Evolutionary conservation across 2,113 vertebrate genomes (phyloP).

Genomic region (Zingel zingel): DNA sequence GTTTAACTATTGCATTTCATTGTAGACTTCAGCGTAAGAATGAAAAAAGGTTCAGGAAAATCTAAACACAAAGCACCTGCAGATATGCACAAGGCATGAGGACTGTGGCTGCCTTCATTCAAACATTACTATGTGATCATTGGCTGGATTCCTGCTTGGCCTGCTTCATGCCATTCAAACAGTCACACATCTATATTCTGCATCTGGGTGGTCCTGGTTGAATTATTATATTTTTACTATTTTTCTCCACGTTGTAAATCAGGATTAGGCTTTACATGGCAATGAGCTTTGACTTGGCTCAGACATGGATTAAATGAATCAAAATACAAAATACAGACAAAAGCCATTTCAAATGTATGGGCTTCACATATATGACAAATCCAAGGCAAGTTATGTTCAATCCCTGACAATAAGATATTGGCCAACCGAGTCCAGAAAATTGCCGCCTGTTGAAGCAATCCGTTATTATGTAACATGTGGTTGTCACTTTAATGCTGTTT

Average conservation of each 20-base stretch:
- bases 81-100: constrained; percentile 43
- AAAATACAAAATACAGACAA: constrained; percentile 38
- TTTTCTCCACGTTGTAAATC: constrained; percentile 51
- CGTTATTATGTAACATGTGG: constrained; percentile 59
- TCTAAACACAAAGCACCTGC: constrained; percentile 66
- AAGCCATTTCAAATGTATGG: constrained; percentile 39
- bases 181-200: constrained; percentile 64
- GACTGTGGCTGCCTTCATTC: constrained; percentile 50
- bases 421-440: constrained; percentile 62
- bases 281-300: constrained; percentile 49
- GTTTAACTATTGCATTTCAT: constrained; percentile 43
- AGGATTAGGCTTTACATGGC: constrained; percentile 56
- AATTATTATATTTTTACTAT: constrained; percentile 61
- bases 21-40: constrained; percentile 19
- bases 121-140: constrained; percentile 56
- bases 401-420: constrained; percentile 46
- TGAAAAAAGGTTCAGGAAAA: constrained; percentile 27
- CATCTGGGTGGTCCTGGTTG: constrained; percentile 72
- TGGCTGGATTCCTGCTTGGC: constrained; percentile 61
- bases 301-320: constrained; percentile 64
- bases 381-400: constrained; percentile 36
- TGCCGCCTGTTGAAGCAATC: constrained; percentile 61
- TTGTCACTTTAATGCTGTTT: constrained; percentile 59
- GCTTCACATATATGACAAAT: constrained; percentile 45
- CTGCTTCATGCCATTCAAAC: constrained; percentile 51